phyloP scores from a whole-genome alignment of 2,797 vertebrate genomes.

The Hemitrygon akajei region DNA sequence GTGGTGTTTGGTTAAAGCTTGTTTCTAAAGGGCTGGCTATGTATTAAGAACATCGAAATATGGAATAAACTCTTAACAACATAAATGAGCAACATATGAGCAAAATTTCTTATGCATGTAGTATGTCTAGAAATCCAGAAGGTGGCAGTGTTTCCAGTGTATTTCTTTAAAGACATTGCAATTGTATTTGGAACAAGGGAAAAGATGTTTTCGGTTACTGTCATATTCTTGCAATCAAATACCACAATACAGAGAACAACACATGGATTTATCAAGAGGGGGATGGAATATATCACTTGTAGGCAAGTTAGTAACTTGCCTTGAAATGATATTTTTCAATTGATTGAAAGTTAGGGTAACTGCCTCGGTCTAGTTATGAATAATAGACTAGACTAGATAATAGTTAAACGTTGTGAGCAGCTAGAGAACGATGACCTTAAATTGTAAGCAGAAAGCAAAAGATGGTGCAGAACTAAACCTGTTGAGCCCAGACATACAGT shows the following conservation, averaged over 20 bases:
- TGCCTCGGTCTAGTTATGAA: background rate
- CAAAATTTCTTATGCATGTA: background rate
- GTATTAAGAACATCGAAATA: background rate
- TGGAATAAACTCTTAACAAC: background rate
- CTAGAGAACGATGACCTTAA: background rate
- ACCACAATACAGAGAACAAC: background rate
- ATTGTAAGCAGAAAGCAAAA: background rate
- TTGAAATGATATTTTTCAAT: no score
- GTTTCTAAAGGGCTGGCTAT: background rate
- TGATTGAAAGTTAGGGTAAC: background rate
- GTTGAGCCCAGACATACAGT: background rate
- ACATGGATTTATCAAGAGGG: background rate
- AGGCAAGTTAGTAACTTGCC: background rate
- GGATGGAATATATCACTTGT: background rate
- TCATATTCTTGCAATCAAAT: background rate
- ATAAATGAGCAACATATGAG: background rate
- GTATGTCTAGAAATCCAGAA: background rate
- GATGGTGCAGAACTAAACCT: background rate
- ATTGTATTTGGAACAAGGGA: background rate
- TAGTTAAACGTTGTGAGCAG: background rate
- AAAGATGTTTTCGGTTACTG: background rate
- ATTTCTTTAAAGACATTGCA: background rate
- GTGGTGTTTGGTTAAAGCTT: background rate
- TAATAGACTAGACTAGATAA: background rate
- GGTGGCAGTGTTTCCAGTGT: constrained; percentile 26